Evolutionary conservation across 2,113 vertebrate species (phyloP), one percentile per base, ranked within the genome.

Genomic region (Ptychochromis oligacanthus): DNA sequence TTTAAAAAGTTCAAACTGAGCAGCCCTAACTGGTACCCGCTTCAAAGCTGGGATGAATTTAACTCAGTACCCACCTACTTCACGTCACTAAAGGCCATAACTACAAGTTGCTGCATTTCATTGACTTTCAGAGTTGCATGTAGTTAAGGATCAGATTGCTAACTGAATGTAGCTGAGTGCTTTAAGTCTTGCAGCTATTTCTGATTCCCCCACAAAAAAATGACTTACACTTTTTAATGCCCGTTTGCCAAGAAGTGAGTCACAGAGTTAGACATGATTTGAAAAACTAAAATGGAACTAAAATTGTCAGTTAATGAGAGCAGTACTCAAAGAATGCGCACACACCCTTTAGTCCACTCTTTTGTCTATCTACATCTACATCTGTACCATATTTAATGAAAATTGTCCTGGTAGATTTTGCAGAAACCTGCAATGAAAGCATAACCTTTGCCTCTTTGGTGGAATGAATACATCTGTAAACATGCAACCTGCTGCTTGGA

Each of bases 81-180:
- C 46, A 70, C 22, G 18, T 67, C 17, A 22, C 10, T 49, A 15
- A 67, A 49, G 24, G 46, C 18, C 15, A 18, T 49, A 14, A 67
- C 4, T 18, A 28, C 40, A 67, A 12, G 5, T 28, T 28, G 14
- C 5, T 28, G 18, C 26, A 26, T 49, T 6, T 49, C 5, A 28
- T 70, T 49, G 6, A 49, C 40, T 49, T 20, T 17, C 17, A 24
- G 15, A 28, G 11, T 8, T 64, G 9, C 11, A 24, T 57, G 10
- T 13, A 17, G 49, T 65, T 52, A 31, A 55, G 55, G 61, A 18
- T 89, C 78, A 57, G 18, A 26, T 90, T 80, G 60, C 56, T 59
- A 28, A 22, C 57, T 67, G 36, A 22, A 22, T 36, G 60, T 6
- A 85, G 36, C 60, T n/a, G 1, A 81, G 58, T 22, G 52, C 36